Conservation (phyloP, 2,888 invertebrate species). For the Ichneumon xanthorius region DNA sequence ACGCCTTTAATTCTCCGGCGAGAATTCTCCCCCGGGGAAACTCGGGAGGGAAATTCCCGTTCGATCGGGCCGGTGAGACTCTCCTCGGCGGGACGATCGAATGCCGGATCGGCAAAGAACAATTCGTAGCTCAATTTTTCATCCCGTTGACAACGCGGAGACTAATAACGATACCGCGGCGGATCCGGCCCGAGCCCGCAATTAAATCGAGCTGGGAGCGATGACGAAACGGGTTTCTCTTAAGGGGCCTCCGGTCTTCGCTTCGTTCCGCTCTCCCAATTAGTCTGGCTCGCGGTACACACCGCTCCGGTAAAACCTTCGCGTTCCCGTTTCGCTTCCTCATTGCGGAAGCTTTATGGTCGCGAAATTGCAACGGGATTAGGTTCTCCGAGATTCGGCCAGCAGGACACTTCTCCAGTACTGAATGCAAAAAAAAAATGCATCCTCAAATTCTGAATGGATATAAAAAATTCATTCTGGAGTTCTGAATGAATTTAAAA, state of each 20-base stretch:
- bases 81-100: not conserved
- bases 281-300: conserved; percentile 49
- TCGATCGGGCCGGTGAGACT: not conserved
- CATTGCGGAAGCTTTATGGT: not conserved
- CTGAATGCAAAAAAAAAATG: too few species aligned
- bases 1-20: conserved; percentile 27
- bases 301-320: not conserved
- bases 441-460: too few species aligned
- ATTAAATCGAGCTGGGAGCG: conserved; percentile 37
- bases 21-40: conserved; percentile 11
- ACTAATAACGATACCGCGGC: not conserved
- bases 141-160: conserved; percentile 20
- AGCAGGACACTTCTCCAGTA: not conserved
- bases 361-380: not conserved
- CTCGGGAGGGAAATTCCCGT: conserved; percentile 14
- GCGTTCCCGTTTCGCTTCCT: not conserved
- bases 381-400: not conserved
- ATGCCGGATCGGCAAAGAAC: conserved; percentile 1
- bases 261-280: conserved; percentile 46
- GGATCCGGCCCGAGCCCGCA: not conserved
- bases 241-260: not conserved
- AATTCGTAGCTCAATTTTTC: conserved; percentile 40
- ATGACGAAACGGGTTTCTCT: conserved; percentile 31
- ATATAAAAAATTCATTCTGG: too few species aligned
- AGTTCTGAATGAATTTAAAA: too few species aligned